These are phyloP conservation scores for Carcinoscorpius rotundicauda DNA, from an alignment of 1,140 invertebrate genomes.

Conservation along the genomic window DNA sequence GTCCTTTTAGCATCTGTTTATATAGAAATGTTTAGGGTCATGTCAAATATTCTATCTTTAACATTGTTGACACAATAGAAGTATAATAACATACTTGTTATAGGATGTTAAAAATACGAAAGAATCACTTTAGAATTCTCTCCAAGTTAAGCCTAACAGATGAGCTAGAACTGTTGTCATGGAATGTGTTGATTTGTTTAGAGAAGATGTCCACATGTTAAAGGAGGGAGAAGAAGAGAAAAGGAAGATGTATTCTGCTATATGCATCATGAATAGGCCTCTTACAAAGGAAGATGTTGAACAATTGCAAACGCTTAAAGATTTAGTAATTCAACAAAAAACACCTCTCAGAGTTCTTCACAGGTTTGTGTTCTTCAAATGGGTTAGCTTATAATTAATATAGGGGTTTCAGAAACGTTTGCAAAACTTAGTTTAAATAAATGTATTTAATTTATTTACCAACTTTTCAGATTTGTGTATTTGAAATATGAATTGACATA, in stretches of 20 bases:
- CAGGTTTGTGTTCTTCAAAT: conserved; percentile 20
- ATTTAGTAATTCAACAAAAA: conserved; percentile 25
- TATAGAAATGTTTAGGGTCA: too few relatives aligned
- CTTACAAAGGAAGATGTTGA: conserved; percentile 36
- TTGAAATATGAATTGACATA: too few relatives aligned
- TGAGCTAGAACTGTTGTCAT: conserved; percentile 37
- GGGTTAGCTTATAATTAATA: too few relatives aligned
- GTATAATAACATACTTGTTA: too few relatives aligned
- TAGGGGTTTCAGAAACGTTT: background rate
- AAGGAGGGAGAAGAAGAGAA: conserved; percentile 79
- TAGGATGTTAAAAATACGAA: too few relatives aligned
- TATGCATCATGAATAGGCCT: conserved; percentile 47
- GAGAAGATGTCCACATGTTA: conserved; percentile 42
- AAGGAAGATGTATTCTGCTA: conserved; percentile 65
- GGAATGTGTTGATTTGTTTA: conserved; percentile 19
- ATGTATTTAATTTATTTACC: background rate
- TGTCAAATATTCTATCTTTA: too few relatives aligned
- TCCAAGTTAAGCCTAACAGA: conserved; percentile 5
- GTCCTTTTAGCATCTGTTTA: too few relatives aligned
- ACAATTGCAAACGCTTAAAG: conserved; percentile 33
- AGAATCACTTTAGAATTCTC: too few relatives aligned
- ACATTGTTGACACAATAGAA: too few relatives aligned
- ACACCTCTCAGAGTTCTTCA: conserved; percentile 62
- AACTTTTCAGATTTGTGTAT: background rate
- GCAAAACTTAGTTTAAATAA: background rate